Evolutionary conservation across 92 coral and sea anemone species (phyloP).

Genomic region (Phenganax subtilis): DNA sequence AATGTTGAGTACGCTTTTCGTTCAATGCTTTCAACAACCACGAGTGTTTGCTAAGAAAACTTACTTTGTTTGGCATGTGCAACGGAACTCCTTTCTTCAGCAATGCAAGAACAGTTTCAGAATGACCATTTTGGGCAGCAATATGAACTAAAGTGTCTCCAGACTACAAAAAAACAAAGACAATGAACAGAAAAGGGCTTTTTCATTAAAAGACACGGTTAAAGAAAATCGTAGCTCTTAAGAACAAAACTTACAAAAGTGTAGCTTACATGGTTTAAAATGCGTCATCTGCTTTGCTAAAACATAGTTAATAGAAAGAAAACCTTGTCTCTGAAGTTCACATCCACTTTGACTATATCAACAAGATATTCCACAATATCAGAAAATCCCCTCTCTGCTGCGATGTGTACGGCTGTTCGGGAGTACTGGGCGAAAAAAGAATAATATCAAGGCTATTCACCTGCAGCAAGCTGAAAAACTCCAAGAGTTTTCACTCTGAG

Average conservation of each 20-base stretch:
- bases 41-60: not conserved
- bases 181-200: no score
- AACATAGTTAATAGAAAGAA: constrained; percentile 7
- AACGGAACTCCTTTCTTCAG: constrained; percentile 95
- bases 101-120: constrained; percentile 85
- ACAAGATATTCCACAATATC: constrained; percentile 78
- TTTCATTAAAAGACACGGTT: no score
- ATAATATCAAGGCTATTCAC: not conserved
- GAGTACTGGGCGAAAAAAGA: constrained; percentile 55
- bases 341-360: constrained; percentile 86
- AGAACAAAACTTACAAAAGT: no score
- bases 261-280: no score
- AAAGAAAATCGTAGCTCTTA: not conserved
- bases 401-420: constrained; percentile 90
- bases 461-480: no score
- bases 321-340: constrained; percentile 84
- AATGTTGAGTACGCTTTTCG: no score
- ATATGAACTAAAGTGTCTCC: constrained; percentile 94
- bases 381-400: constrained; percentile 90
- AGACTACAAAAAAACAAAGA: constrained; percentile 43
- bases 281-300: not conserved
- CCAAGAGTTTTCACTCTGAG: not conserved
- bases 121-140: constrained; percentile 91
- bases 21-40: no score
- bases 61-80: constrained; percentile 98